These are phyloP conservation scores for Pogonophryne albipinna DNA, from an alignment of 2,797 vertebrate species.

Conservation along the genomic window DNA sequence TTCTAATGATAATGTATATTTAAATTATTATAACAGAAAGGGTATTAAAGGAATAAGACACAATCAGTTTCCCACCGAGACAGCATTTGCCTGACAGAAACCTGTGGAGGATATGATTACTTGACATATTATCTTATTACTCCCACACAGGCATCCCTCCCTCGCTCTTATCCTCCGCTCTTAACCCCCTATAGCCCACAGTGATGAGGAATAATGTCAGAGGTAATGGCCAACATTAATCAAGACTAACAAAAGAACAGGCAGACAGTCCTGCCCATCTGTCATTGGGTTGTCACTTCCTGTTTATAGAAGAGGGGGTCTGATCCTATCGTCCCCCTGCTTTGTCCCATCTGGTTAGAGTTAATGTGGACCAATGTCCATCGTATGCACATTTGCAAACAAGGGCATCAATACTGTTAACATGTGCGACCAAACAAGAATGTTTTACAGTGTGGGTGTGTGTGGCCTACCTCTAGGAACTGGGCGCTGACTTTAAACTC, in stretches of 20 bases:
- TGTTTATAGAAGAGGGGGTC: conserved; percentile 60
- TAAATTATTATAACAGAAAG: conserved; percentile 10
- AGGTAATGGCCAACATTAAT: conserved; percentile 75
- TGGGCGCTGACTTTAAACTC: conserved; percentile 99
- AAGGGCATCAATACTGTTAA: conserved; percentile 16
- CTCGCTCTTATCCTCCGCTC: conserved; percentile 37
- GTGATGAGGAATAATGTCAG: conserved; percentile 73
- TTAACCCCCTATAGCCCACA: conserved; percentile 39
- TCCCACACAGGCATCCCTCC: conserved; percentile 48
- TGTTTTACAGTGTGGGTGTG: neutral
- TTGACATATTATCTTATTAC: conserved; percentile 64
- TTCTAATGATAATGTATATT: neutral
- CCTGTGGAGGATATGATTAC: conserved; percentile 54
- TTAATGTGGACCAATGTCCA: conserved; percentile 46
- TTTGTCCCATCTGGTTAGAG: conserved; percentile 70
- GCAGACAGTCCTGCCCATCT: conserved; percentile 67
- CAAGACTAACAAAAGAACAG: conserved; percentile 65
- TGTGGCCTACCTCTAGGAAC: conserved; percentile 92
- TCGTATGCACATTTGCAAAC: neutral
- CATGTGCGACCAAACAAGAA: neutral
- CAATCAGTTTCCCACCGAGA: conserved; percentile 4
- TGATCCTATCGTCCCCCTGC: conserved; percentile 43
- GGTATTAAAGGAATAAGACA: conserved; percentile 35
- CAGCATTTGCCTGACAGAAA: conserved; percentile 53
- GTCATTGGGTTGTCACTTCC: conserved; percentile 72